Conservation (phyloP, 2,113 vertebrate genomes). For the Chitala chitala region DNA sequence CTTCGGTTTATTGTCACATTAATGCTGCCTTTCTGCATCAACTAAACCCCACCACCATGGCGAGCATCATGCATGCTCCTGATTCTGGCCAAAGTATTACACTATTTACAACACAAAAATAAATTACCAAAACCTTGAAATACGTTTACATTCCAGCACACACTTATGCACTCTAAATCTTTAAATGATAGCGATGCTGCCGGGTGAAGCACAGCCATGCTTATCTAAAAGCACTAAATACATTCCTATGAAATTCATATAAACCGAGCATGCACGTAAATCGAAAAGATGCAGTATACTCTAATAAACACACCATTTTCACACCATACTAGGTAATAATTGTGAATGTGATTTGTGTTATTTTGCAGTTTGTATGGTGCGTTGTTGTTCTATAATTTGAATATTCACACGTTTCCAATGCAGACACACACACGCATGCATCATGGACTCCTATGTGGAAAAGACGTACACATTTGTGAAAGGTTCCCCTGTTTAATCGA, state of each 20-base stretch:
- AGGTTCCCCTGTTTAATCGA: constrained; percentile 5
- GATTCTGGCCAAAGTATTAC: background rate
- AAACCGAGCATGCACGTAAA: background rate
- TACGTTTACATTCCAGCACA: background rate
- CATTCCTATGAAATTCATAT: constrained; percentile 5
- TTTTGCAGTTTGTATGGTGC: background rate
- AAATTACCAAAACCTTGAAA: background rate
- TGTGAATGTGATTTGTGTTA: background rate
- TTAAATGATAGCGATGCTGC: background rate
- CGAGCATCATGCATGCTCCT: background rate
- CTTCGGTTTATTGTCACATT: constrained; percentile 1
- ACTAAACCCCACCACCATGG: background rate
- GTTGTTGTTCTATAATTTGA: background rate
- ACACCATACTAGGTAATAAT: too few relatives aligned
- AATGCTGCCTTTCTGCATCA: background rate
- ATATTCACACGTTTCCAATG: background rate
- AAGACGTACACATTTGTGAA: background rate
- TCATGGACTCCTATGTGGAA: background rate
- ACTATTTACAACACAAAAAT: background rate
- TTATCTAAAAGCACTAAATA: background rate
- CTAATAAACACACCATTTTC: background rate
- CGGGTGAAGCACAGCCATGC: background rate
- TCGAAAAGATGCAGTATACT: background rate
- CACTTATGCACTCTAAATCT: background rate
- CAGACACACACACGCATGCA: background rate